Conservation (phyloP, 2,888 invertebrate genomes). For the Polydrusus pterygomalis region DNA sequence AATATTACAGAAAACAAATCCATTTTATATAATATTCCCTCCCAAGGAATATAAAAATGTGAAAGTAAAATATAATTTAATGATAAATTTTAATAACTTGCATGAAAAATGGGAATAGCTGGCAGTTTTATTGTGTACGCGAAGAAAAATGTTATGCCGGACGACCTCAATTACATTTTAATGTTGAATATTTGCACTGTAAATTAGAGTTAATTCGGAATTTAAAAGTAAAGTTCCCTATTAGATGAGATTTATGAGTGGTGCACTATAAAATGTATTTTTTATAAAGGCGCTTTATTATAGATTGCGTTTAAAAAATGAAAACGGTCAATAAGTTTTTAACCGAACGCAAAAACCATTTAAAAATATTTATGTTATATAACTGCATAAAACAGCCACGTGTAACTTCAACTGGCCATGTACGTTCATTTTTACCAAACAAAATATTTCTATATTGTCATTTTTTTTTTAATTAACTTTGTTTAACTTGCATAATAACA, state of each 20-base stretch:
- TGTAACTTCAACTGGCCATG: too few relatives aligned
- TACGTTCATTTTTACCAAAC: too few relatives aligned
- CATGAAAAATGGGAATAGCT: conserved; percentile 52
- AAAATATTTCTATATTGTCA: too few relatives aligned
- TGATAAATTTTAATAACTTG: conserved; percentile 57
- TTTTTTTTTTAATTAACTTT: too few relatives aligned
- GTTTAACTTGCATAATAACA: too few relatives aligned
- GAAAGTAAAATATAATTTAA: conserved; percentile 54
- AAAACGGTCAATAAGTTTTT: not conserved
- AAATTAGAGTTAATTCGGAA: conserved; percentile 37
- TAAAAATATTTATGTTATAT: not conserved
- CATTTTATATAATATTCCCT: conserved; percentile 41
- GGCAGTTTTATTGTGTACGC: conserved; percentile 43
- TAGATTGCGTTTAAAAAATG: not conserved
- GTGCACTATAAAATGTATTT: not conserved
- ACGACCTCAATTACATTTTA: conserved; percentile 47
- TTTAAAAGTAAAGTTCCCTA: conserved; percentile 34
- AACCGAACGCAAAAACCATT: not conserved
- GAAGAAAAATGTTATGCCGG: conserved; percentile 39
- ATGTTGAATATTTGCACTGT: conserved; percentile 39
- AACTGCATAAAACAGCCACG: too few relatives aligned
- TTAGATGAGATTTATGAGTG: conserved; percentile 29
- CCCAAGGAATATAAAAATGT: conserved; percentile 38
- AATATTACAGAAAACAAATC: conserved; percentile 44
- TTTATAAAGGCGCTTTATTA: not conserved